Conservation (phyloP, 2,797 vertebrate species). For the Bucorvus abyssinicus region DNA sequence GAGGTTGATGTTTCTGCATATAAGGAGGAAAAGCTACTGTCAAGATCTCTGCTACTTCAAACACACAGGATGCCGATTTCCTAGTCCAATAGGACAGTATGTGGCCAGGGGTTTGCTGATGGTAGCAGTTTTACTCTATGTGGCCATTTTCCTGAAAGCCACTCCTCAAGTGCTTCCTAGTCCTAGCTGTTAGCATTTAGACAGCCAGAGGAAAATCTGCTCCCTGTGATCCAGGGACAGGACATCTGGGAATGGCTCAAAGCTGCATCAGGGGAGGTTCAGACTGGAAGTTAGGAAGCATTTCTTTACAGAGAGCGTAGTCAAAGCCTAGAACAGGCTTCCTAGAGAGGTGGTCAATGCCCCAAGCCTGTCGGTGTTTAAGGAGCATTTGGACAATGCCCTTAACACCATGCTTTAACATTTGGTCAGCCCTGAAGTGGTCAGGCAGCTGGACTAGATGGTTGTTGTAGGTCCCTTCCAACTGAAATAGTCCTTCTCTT, state of each 20-base stretch:
- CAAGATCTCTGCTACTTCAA: not conserved
- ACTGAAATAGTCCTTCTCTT: not conserved
- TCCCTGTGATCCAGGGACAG: too few relatives aligned
- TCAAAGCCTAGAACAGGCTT: too few relatives aligned
- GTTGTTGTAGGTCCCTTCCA: not conserved
- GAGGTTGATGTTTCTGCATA: not conserved
- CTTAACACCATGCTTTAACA: too few relatives aligned
- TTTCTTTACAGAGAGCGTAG: too few relatives aligned
- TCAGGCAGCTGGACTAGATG: not conserved
- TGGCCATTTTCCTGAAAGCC: not conserved
- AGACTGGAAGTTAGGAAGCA: too few relatives aligned
- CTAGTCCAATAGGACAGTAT: not conserved
- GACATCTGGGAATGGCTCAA: too few relatives aligned
- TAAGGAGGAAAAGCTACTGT: not conserved
- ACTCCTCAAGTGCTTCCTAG: not conserved
- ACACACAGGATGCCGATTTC: too few relatives aligned
- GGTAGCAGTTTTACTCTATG: not conserved
- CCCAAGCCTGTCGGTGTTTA: too few relatives aligned
- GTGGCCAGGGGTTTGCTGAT: not conserved
- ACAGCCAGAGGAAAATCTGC: not conserved
- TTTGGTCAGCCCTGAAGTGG: not conserved
- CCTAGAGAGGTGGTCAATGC: too few relatives aligned
- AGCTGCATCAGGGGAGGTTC: too few relatives aligned
- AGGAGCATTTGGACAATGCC: too few relatives aligned
- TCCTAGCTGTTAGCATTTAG: not conserved